Percentiles rank a stretch among this genome's conserved stretches.
Conservation (phyloP, 2,113 vertebrate species). For the Hemibates koningsi region DNA sequence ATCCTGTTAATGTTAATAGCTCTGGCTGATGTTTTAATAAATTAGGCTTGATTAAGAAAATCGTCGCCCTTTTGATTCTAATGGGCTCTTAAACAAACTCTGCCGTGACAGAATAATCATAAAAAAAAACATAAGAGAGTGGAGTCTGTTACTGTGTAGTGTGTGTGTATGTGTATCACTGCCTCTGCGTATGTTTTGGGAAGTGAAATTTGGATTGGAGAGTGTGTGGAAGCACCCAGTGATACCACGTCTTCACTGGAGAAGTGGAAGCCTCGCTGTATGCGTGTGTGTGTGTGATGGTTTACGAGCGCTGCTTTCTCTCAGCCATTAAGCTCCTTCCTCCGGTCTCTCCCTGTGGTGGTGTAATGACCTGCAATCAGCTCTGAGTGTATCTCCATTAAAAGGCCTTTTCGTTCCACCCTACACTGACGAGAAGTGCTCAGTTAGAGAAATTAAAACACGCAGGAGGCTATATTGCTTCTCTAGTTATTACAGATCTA, state of each 20-base stretch:
- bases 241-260: conserved; percentile 6
- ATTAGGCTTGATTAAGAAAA: conserved; percentile 71
- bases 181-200: neutral
- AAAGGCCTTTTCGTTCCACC: conserved; percentile 71
- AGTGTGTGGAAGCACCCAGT: conserved; percentile 1
- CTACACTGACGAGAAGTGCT: conserved; percentile 77
- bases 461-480: conserved; percentile 74
- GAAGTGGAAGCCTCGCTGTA: neutral
- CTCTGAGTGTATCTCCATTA: conserved; percentile 97
- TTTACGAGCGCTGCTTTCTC: conserved; percentile 87
- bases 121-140: conserved; percentile 79
- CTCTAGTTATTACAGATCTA: conserved; percentile 66
- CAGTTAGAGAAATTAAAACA: conserved; percentile 90
- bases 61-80: conserved; percentile 68
- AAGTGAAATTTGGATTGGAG: neutral
- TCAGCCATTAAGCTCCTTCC: conserved; percentile 87
- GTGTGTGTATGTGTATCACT: neutral
- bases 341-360: conserved; percentile 95
- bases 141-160: neutral
- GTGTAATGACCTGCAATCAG: conserved; percentile 96
- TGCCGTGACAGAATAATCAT: conserved; percentile 75
- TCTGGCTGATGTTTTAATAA: conserved; percentile 58
- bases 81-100: conserved; percentile 67
- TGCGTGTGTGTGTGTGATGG: conserved; percentile 48
- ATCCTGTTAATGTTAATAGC: conserved; percentile 54